Evolutionary conservation across 2,888 invertebrate genomes (phyloP), one percentile per base, ranked within the genome.

Genomic region (Balanococcus diminutus): DNA sequence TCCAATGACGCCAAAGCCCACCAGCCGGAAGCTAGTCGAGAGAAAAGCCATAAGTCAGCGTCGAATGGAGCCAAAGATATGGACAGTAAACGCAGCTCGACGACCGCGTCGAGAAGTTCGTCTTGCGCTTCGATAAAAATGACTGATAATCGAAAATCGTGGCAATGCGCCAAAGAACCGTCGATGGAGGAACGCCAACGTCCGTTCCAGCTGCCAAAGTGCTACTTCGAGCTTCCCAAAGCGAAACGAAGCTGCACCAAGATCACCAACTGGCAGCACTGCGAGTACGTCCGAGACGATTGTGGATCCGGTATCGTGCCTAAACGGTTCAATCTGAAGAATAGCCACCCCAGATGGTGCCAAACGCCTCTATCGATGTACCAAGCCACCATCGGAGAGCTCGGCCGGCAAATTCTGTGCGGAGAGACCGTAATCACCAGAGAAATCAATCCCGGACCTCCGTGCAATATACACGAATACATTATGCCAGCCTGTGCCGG

Each of bases 221-320:
- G 82, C 9, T 82, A 56, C 56, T 82, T 82, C 82, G 19, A 82
- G 14, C 28, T 82, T 19, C 82, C 82, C 1, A 25, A n/a, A 46
- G 19, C 32, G 5, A 46, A 31, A 51, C 31, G 82, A 19, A 82
- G 9, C 51, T 82, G 82, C 32, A 56, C 31, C 51, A 56, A 8
- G 9, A 8, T 22, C 0, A 22, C 82, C 19, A 42, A 39, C 32
- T 85, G 85, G 85, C 31, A 79, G 32, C 51, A 67, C n/a, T 42
- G 75, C 28, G 42, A 75, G 22, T 85, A 85, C 79, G 79, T 85
- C 9, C n/a, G 39, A 19, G 85, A 85, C 79, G 85, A 85, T 9
- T 85, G 85, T 16, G 85, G 85, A 32, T 85, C 85, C 46, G 85
- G 85, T 79, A 85, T 85, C 32, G 85, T 85, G 19, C 67, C 85